Evolutionary conservation across 2,113 vertebrate species (phyloP).

Genomic region (Formicarius rufipectus): DNA sequence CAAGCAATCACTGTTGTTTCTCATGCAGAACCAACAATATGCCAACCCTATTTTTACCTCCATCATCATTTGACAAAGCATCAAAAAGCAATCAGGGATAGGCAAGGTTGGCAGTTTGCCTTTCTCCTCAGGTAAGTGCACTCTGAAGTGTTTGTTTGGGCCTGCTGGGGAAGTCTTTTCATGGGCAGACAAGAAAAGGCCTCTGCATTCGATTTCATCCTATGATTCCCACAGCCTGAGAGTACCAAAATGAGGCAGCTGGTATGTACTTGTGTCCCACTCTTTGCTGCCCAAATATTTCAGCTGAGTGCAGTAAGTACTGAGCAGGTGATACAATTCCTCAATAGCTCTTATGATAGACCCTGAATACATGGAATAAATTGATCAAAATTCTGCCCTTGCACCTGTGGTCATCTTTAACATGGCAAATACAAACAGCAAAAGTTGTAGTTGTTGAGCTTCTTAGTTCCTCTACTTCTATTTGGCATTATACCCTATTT

Average conservation of each 20-base stretch:
- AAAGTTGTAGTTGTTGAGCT: background rate
- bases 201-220: background rate
- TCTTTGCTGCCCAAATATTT: background rate
- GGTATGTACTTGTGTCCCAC: background rate
- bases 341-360: background rate
- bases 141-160: background rate
- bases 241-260: background rate
- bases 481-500: background rate
- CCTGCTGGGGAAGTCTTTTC: background rate
- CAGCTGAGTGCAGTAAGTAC: background rate
- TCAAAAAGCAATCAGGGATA: background rate
- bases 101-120: background rate
- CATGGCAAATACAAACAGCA: background rate
- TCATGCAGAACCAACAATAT: slow-evolving; percentile 10
- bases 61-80: background rate
- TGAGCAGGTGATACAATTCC: rapidly evolving
- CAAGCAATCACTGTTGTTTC: slow-evolving; percentile 10
- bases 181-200: background rate
- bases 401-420: background rate
- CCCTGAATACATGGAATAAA: background rate
- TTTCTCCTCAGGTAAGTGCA: background rate
- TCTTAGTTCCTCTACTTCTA: background rate
- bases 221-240: background rate
- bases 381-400: background rate
- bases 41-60: background rate